Base-by-base conservation (phyloP, 2,888 invertebrate species). In the Hydrotaea diabolus region DNA sequence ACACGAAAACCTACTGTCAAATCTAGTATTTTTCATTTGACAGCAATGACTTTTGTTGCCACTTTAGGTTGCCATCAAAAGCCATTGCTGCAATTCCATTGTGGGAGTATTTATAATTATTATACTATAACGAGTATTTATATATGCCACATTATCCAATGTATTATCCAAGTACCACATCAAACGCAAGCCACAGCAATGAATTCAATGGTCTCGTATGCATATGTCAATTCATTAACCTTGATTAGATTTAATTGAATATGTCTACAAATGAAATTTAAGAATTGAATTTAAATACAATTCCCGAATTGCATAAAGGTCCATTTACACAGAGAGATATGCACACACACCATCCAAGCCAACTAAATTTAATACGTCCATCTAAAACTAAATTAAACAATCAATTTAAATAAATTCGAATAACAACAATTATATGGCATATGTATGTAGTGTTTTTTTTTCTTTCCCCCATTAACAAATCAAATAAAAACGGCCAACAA, bases 221-320 rank as follows among this genome's bases (percentile, higher is more conserved):
- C 49, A 49, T 78, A 74, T 62, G 75, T 82, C 77, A 82, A 77
- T 82, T 77, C 17, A 74, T 85, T 80, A 85, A 82, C 85, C 79
- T 82, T 85, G 82, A 85, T 75, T 82, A 80, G 77, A 85, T 82
- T 82, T 85, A 82, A 85, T 80, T 82, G 82, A 77, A 74, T 79
- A 77, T 74, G 74, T 85, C 69, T 77, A 73, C 77, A 80, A 85
- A 85, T 74, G 73, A 77, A 85, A 80, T 82, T 74, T 82, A 82
- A 77, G 79, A 85, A 85, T 78, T 81, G 76, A 73, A 75, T 80
- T 84, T 77, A 75, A 81, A 74, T 64, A 76, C 53, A 78, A 76
- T 46, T 53, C 62, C 11, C 72, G 39, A 69, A 46, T 69, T 69
- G 43, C 69, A 69, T 69, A 69, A 69, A 69, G 55, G 39, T 66